Conservation (phyloP, 2,888 invertebrate species). For the Pteria penguin region DNA sequence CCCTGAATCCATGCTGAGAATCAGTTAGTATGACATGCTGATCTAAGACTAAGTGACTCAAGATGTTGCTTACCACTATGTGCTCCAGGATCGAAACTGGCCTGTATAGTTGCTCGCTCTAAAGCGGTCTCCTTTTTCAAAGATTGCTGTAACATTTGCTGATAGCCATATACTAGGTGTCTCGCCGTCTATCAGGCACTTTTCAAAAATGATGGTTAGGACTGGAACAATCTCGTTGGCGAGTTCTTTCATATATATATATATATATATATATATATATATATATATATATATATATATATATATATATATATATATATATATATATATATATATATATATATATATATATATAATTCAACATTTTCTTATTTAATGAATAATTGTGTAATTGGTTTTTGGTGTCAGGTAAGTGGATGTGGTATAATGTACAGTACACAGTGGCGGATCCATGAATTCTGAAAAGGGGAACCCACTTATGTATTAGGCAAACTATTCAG, state of each 20-base stretch:
- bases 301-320: too few species aligned
- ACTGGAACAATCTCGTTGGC: neutral
- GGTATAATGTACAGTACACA: too few species aligned
- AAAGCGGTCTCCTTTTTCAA: neutral
- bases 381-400: too few species aligned
- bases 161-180: neutral
- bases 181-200: neutral
- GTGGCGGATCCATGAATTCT: too few species aligned
- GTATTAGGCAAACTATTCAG: too few species aligned
- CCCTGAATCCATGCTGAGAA: neutral
- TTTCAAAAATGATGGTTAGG: neutral
- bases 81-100: slow-evolving; percentile 3
- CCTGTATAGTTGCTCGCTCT: neutral
- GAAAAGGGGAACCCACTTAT: too few species aligned
- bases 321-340: too few species aligned
- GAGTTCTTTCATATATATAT: neutral
- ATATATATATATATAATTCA: too few species aligned
- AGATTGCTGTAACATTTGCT: neutral
- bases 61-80: neutral
- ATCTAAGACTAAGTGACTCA: slow-evolving; percentile 15
- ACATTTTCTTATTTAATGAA: too few species aligned
- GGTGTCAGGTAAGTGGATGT: too few species aligned
- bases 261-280: too few species aligned
- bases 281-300: too few species aligned
- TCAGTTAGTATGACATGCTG: slow-evolving; percentile 12